Base-by-base conservation (phyloP, 2,113 vertebrate species). In the Nanorana parkeri region DNA sequence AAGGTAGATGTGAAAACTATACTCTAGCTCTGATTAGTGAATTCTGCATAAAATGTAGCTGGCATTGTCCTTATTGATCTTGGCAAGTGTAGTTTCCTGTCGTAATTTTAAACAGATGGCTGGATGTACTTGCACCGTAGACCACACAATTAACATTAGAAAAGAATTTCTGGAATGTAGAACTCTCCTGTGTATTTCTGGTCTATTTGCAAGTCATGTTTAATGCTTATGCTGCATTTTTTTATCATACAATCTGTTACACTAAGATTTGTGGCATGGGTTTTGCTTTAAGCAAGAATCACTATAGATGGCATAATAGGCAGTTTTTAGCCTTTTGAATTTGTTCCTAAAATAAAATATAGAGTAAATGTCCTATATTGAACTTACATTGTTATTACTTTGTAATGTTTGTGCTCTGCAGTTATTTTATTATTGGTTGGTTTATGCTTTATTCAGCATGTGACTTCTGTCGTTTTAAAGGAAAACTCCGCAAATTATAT, bases 131-230 rank as follows among this genome's bases (percentile, higher is more conserved):
- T 83, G 19, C 80, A 76, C 61, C 41, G 72, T 36, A 76, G 72
- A 83, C 72, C 80, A 83, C 80, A 83, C 80, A 83, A 83, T 83
- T 83, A 83, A 83, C 80, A 76, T 83, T 76, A 83, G 71, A 81
- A 69, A 81, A 66, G 69, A 83, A 83, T 83, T 83, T 83, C 80
- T 72, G 76, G 63, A 68, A 76, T 83, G 72, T 68, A 55, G 58
- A 76, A 76, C 29, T 36, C 47, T 83, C 63, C 23, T 21, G 63
- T 47, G 72, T 60, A 56, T 76, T 21, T 26, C 52, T 60, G 64
- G 28, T 56, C 72, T 68, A 68, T 75, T 73, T 60, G 63, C 72
- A 76, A 28, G 60, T 63, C 60, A 67, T 67, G 20, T 58, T 66
- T 55, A 63, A 61, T 80, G 78, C 56, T 69, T 80, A 60, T 26